Conservation (phyloP, 2,113 vertebrate genomes). For the Litocranius walleri region DNA sequence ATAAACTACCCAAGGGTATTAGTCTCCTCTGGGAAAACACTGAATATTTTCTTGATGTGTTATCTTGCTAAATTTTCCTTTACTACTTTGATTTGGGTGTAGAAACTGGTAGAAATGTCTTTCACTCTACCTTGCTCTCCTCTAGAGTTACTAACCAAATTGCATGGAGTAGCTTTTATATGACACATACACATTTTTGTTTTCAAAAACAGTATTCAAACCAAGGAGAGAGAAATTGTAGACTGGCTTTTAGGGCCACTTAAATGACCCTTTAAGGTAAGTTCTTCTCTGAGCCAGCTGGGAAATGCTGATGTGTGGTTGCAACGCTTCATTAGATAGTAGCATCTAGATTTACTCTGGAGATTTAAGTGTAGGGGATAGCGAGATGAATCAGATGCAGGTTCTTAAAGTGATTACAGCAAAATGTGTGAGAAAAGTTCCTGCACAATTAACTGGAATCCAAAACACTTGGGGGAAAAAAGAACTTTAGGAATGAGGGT, state of each 20-base stretch:
- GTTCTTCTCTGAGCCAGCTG: neutral
- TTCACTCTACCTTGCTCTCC: neutral
- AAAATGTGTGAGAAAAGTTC: neutral
- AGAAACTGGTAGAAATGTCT: neutral
- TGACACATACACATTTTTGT: neutral
- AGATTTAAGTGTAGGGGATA: neutral
- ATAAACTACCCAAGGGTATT: slow-evolving; percentile 60
- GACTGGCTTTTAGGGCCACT: neutral
- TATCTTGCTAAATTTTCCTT: slow-evolving; percentile 11
- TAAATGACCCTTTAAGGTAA: neutral
- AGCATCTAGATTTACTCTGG: neutral
- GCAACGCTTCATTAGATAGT: neutral
- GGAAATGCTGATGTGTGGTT: neutral
- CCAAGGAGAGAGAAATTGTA: neutral
- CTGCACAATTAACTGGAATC: neutral
- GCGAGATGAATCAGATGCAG: neutral
- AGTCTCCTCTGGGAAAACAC: neutral
- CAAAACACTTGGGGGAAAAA: neutral
- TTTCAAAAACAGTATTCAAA: neutral
- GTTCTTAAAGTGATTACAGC: neutral
- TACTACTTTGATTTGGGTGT: neutral
- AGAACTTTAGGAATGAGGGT: neutral
- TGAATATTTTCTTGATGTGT: neutral
- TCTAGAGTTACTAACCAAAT: slow-evolving; percentile 11
- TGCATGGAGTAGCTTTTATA: neutral